These are phyloP conservation scores for Nasalis larvatus DNA, from an alignment of 2,113 vertebrate genomes.

Conservation along the genomic window DNA sequence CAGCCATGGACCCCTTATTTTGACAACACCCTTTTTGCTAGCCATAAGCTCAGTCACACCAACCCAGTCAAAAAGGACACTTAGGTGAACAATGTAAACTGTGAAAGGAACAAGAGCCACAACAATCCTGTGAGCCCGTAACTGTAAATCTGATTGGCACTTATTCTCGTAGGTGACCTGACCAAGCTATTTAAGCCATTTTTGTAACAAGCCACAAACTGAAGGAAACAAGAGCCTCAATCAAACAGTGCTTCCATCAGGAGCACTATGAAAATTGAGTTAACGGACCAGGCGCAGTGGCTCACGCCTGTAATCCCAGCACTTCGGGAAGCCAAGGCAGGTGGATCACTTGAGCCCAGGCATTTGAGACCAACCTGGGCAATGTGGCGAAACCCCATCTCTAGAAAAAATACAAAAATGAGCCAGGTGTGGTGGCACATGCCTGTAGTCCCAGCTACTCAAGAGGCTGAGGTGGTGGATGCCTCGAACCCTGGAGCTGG, in stretches of 20 bases:
- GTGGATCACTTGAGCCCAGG: too few species aligned
- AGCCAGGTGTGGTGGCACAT: too few species aligned
- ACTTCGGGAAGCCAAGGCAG: too few species aligned
- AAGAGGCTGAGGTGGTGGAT: too few species aligned
- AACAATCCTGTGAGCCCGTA: not conserved
- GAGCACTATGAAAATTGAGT: too few species aligned
- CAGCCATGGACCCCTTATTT: rapidly evolving
- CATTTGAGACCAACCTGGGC: too few species aligned
- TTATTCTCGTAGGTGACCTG: not conserved
- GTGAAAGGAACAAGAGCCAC: not conserved
- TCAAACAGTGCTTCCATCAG: too few species aligned
- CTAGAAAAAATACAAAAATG: too few species aligned
- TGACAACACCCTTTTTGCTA: not conserved
- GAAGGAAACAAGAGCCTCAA: not conserved
- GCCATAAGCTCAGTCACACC: not conserved
- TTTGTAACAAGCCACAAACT: not conserved
- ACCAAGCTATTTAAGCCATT: not conserved
- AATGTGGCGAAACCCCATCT: too few species aligned
- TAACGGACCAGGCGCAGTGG: rapidly evolving
- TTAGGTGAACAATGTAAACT: rapidly evolving
- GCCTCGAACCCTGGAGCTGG: too few species aligned
- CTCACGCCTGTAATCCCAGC: too few species aligned
- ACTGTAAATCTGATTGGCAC: not conserved
- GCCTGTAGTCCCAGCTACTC: too few species aligned
- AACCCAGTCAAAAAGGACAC: not conserved